Percentiles rank a stretch among this genome's conserved stretches.
Evolutionary conservation across 2,888 invertebrate genomes (phyloP).

Genomic region (Drosophila anceps): DNA sequence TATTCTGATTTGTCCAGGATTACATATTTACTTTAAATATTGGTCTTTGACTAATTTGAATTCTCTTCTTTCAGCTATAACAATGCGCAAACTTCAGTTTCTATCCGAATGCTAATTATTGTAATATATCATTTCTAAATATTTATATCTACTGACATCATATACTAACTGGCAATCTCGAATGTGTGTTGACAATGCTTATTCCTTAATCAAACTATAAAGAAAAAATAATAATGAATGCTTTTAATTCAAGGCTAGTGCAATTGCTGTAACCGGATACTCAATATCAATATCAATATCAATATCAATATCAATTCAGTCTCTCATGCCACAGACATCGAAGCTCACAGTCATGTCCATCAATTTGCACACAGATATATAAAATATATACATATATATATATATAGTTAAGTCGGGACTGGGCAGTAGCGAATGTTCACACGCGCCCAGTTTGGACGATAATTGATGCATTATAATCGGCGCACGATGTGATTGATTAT

Average conservation of each 20-base stretch:
- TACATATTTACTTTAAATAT: neutral
- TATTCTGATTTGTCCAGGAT: neutral
- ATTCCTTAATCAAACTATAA: neutral
- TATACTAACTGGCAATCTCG: neutral
- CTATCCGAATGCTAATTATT: neutral
- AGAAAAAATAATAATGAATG: neutral
- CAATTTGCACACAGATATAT: conserved; percentile 7
- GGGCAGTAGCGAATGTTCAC: conserved; percentile 61
- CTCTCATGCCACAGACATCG: conserved; percentile 20
- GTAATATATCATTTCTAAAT: neutral
- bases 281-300: conserved; percentile 47
- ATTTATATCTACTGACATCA: neutral
- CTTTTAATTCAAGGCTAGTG: conserved; percentile 22
- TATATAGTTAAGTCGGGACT: neutral
- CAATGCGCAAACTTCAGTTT: neutral
- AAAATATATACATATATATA: neutral
- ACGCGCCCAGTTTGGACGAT: conserved; percentile 59
- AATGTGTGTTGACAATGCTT: neutral
- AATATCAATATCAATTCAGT: conserved; percentile 45
- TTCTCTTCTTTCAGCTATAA: neutral
- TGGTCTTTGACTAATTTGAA: neutral
- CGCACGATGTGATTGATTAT: conserved; percentile 73
- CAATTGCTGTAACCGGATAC: conserved; percentile 44
- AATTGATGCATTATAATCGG: conserved; percentile 78
- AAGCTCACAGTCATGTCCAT: conserved; percentile 41